These are phyloP conservation scores for Macrotrachela quadricornifera DNA, from an alignment of 1,140 invertebrate species.

Conservation along the genomic window DNA sequence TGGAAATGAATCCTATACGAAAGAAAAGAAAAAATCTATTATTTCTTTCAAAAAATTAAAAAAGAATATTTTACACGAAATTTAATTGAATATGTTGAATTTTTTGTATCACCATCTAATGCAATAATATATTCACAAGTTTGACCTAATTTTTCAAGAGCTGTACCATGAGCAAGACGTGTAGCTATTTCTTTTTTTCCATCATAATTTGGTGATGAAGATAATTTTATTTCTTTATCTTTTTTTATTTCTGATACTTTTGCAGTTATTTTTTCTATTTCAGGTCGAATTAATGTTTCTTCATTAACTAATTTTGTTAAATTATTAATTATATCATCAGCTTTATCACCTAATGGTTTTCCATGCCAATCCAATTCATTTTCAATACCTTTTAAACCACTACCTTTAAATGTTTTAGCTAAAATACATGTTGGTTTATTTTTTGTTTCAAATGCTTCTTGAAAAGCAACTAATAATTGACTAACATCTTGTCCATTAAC, in stretches of 20 bases:
- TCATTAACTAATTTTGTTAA: conserved; percentile 1
- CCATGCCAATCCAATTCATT: conserved; percentile 90
- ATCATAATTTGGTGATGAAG: conserved; percentile 64
- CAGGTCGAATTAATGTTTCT: neutral
- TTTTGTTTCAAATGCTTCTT: conserved; percentile 44
- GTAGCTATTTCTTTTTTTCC: conserved; percentile 52
- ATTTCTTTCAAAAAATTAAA: too few species aligned
- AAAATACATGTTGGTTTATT: conserved; percentile 74
- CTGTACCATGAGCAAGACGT: conserved; percentile 74
- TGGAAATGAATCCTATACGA: conserved; percentile 36
- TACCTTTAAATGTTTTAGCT: conserved; percentile 88
- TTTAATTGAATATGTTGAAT: conserved; percentile 86
- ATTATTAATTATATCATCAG: conserved; percentile 36
- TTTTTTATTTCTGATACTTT: conserved; percentile 41
- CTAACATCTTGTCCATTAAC: conserved; percentile 89
- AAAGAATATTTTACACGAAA: too few species aligned
- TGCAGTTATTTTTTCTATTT: conserved; percentile 11
- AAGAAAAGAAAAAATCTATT: too few species aligned
- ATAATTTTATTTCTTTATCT: conserved; percentile 43
- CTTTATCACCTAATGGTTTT: conserved; percentile 65
- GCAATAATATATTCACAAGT: conserved; percentile 63
- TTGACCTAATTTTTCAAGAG: conserved; percentile 61
- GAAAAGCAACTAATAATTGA: conserved; percentile 54
- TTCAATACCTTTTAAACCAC: conserved; percentile 55
- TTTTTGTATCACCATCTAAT: conserved; percentile 88